Evolutionary conservation across 2,113 vertebrate genomes (phyloP).

Genomic region (Xenus cinereus): DNA sequence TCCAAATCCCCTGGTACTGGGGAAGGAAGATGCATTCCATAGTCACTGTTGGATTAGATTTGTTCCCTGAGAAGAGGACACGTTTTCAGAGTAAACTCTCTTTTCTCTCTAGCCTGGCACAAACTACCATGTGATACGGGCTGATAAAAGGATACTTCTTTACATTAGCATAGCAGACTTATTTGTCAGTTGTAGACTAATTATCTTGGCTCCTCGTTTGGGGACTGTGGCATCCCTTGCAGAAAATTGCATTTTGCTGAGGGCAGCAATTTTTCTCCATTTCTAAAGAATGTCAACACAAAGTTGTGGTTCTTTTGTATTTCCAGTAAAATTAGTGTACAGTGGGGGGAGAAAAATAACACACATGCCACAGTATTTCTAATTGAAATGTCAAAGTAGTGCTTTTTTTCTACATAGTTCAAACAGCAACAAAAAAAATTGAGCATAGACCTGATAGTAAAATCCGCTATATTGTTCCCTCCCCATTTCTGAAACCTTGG

Average conservation of each 20-base stretch:
- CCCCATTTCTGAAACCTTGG: neutral
- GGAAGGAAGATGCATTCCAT: neutral
- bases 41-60: neutral
- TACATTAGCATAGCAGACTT: constrained; percentile 38
- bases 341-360: neutral
- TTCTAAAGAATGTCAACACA: neutral
- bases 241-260: constrained; percentile 30
- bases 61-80: neutral
- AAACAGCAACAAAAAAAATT: neutral
- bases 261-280: neutral
- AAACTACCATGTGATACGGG: neutral
- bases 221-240: neutral
- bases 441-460: neutral
- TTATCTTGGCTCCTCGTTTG: constrained; percentile 26
- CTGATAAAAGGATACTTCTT: constrained; percentile 39
- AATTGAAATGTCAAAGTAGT: neutral
- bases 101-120: constrained; percentile 7
- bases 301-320: neutral
- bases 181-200: constrained; percentile 46
- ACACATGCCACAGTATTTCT: neutral
- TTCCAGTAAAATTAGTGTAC: neutral
- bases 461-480: neutral
- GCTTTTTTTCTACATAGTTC: neutral
- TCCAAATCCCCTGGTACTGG: neutral
- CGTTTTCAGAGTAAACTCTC: neutral